A percentile compares a stretch with the other conserved stretches of the same genome.
Conservation (phyloP, 2,113 vertebrate genomes). For the Addax nasomaculatus region DNA sequence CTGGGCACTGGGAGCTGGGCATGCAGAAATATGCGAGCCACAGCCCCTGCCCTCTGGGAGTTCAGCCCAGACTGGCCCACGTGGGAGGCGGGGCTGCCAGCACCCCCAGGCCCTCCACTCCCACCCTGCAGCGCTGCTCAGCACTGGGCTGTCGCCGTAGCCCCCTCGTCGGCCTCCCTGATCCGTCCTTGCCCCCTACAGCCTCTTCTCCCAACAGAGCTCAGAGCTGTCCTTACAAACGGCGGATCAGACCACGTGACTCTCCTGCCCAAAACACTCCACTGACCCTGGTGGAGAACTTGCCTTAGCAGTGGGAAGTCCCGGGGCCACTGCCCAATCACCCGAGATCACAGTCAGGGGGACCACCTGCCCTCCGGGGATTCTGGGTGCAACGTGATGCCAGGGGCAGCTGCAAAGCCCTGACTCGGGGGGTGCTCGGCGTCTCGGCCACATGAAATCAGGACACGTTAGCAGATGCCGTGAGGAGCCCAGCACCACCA, state of each 20-base stretch:
- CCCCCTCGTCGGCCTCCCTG: neutral
- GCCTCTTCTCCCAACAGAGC: neutral
- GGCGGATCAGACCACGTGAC: neutral
- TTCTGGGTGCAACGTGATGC: neutral
- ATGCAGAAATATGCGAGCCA: neutral
- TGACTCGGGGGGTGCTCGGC: fast-evolving
- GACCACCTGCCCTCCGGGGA: neutral
- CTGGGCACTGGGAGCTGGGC: neutral
- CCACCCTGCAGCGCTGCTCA: neutral
- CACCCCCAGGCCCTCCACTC: neutral
- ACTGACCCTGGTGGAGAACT: neutral
- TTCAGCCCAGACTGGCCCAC: neutral
- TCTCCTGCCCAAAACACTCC: neutral
- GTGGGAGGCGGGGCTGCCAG: neutral
- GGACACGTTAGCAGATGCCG: neutral
- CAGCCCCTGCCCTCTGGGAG: neutral
- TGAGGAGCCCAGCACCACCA: neutral
- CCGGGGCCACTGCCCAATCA: neutral
- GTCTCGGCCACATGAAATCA: too few relatives aligned
- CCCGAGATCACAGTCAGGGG: neutral
- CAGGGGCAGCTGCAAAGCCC: neutral
- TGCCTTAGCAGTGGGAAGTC: neutral
- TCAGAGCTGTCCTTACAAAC: neutral
- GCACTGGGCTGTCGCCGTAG: fast-evolving
- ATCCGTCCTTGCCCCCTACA: too few relatives aligned